phyloP scores from a whole-genome alignment of 1,140 invertebrate species.

The Chrysoperla carnea region DNA sequence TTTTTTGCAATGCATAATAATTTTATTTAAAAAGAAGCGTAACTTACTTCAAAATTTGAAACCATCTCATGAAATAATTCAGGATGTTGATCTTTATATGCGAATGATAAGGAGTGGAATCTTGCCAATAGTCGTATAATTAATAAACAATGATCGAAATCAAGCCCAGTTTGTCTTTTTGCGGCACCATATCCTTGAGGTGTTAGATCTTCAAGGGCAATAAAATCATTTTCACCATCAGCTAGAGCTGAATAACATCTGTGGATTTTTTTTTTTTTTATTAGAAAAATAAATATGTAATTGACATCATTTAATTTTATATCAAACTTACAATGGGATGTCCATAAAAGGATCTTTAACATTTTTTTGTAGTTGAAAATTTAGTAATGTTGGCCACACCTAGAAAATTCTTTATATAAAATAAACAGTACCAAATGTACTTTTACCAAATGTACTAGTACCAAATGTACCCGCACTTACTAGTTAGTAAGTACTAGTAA shows the following conservation, averaged over 20 bases:
- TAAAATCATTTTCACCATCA: slow-evolving; percentile 44
- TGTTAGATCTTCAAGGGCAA: slow-evolving; percentile 43
- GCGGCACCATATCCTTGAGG: slow-evolving; percentile 28
- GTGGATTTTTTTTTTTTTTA: slow-evolving; percentile 9
- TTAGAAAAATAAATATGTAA: background rate
- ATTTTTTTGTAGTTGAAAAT: slow-evolving; percentile 28
- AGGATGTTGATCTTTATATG: slow-evolving; percentile 40
- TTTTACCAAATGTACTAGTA: no score
- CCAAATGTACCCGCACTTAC: no score
- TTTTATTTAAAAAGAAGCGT: no score
- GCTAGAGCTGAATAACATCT: slow-evolving; percentile 29
- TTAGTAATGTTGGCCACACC: slow-evolving; percentile 25
- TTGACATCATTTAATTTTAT: slow-evolving; percentile 3
- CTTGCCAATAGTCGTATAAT: slow-evolving; percentile 40
- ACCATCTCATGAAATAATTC: slow-evolving; percentile 24
- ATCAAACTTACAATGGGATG: slow-evolving; percentile 19
- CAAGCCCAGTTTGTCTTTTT: slow-evolving; percentile 29
- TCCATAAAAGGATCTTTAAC: slow-evolving; percentile 28
- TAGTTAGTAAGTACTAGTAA: no score
- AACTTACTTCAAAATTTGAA: no score
- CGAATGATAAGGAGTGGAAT: slow-evolving; percentile 49
- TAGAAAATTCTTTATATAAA: slow-evolving; percentile 4
- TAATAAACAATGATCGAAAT: slow-evolving; percentile 26
- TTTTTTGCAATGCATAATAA: no score
- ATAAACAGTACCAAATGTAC: background rate